Conservation (phyloP, 1,140 invertebrate genomes). For the Cyclargus thomasi region DNA sequence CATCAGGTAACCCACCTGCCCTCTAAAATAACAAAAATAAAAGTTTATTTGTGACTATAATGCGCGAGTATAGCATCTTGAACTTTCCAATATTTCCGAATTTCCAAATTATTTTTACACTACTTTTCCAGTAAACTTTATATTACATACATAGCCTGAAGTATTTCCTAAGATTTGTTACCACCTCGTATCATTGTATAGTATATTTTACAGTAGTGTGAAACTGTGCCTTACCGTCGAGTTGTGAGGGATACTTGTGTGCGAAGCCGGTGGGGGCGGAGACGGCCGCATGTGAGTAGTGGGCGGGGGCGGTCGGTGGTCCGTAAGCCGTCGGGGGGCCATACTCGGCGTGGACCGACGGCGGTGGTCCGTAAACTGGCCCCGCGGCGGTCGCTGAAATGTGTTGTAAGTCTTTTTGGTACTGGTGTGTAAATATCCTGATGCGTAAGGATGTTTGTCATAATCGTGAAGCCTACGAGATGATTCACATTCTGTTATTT, state of each 20-base stretch:
- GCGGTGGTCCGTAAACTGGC: slow-evolving; percentile 55
- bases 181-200: no score
- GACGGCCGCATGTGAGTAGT: slow-evolving; percentile 44
- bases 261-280: slow-evolving; percentile 52
- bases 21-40: no score
- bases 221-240: slow-evolving; percentile 50
- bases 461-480: no score
- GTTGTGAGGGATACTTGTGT: slow-evolving; percentile 56
- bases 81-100: no score
- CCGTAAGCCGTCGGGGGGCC: slow-evolving; percentile 48
- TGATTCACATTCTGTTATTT: no score
- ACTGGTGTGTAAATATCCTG: not conserved
- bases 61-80: no score
- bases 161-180: no score
- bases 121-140: no score
- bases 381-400: slow-evolving; percentile 45
- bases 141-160: no score
- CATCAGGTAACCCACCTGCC: no score
- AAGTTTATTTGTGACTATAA: no score
- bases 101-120: no score
- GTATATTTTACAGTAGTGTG: not conserved
- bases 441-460: not conserved
- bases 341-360: slow-evolving; percentile 45
- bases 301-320: slow-evolving; percentile 51
- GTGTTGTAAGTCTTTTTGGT: not conserved